Conservation (phyloP, 2,113 vertebrate species). For the Eptesicus fuscus region DNA sequence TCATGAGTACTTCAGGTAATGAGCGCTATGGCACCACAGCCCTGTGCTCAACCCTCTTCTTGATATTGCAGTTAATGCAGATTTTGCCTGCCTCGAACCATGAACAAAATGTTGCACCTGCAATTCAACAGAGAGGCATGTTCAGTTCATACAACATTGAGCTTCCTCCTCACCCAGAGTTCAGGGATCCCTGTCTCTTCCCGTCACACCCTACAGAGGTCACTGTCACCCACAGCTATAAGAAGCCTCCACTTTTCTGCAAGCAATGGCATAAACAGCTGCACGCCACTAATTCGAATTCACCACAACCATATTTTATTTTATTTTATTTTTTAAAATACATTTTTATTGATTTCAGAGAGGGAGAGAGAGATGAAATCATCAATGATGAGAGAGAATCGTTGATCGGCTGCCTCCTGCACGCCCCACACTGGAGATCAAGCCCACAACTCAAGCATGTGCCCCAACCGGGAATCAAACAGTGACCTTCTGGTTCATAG, state of each 20-base stretch:
- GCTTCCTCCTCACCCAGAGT: neutral
- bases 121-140: neutral
- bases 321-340: too few relatives aligned
- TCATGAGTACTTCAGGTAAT: slow-evolving; percentile 6
- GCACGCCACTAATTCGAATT: neutral
- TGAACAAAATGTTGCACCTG: neutral
- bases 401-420: too few relatives aligned
- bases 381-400: too few relatives aligned
- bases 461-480: too few relatives aligned
- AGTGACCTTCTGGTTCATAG: too few relatives aligned
- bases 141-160: neutral
- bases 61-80: neutral
- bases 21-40: neutral
- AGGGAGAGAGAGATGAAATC: too few relatives aligned
- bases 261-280: neutral
- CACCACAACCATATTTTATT: neutral
- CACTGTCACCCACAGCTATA: neutral
- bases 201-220: neutral
- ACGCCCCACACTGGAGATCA: too few relatives aligned
- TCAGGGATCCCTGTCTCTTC: neutral
- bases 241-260: neutral
- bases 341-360: too few relatives aligned
- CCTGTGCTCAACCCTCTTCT: neutral
- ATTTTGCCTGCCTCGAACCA: neutral
- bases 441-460: too few relatives aligned